These are phyloP conservation scores for Drosophila niveifrons DNA, from an alignment of 2,888 invertebrate genomes.

Conservation along the genomic window DNA sequence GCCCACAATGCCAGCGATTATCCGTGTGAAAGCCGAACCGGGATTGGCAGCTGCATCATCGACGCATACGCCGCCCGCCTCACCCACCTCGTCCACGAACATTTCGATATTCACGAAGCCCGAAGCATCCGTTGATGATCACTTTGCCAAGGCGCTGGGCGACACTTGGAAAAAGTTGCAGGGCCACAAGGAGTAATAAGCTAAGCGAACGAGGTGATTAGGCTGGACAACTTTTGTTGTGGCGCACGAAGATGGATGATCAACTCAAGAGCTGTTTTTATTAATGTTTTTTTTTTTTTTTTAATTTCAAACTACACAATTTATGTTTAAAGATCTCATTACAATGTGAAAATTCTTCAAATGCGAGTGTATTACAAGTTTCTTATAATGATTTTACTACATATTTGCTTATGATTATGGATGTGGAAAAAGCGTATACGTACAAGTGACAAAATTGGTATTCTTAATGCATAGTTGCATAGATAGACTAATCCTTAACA, in stretches of 20 bases:
- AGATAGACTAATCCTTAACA: conserved; percentile 75
- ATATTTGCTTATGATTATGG: conserved; percentile 57
- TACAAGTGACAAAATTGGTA: conserved; percentile 80
- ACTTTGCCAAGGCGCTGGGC: conserved; percentile 95
- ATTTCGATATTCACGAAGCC: conserved; percentile 76
- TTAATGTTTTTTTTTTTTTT: neutral
- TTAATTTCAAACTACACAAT: conserved; percentile 73
- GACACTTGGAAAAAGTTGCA: conserved; percentile 93
- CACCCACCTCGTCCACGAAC: conserved; percentile 76
- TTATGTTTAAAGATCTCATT: conserved; percentile 74
- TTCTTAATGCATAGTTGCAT: conserved; percentile 71
- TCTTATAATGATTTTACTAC: conserved; percentile 76
- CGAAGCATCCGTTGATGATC: conserved; percentile 92
- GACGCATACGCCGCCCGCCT: conserved; percentile 77
- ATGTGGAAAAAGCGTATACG: conserved; percentile 76
- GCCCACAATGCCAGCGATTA: conserved; percentile 76
- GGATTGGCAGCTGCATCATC: conserved; percentile 78
- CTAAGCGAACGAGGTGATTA: conserved; percentile 10
- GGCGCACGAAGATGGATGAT: conserved; percentile 29
- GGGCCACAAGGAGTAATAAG: conserved; percentile 86
- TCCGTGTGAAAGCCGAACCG: conserved; percentile 83
- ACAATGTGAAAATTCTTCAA: conserved; percentile 77
- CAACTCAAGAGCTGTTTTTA: conserved; percentile 73
- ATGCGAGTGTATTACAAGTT: conserved; percentile 78
- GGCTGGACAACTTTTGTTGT: conserved; percentile 9